Conservation (phyloP, 2,888 invertebrate species). For the Mongoloraphidia duomilia region DNA sequence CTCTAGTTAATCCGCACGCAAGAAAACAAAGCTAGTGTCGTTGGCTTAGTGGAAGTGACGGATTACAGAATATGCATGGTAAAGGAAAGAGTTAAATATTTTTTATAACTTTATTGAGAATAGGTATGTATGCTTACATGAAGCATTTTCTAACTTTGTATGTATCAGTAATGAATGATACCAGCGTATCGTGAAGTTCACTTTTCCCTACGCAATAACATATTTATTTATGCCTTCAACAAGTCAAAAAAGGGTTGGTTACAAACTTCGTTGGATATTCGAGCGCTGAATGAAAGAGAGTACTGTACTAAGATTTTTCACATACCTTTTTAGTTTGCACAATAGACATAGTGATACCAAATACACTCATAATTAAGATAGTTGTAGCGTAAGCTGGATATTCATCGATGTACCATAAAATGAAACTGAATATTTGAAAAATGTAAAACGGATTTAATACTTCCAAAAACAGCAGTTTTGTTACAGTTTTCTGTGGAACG, state of each 20-base stretch:
- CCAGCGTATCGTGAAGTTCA: no score
- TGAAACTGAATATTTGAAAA: slow-evolving; percentile 84
- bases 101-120: no score
- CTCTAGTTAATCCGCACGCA: background rate
- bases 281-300: no score
- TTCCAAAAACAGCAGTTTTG: slow-evolving; percentile 61
- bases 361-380: slow-evolving; percentile 69
- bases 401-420: slow-evolving; percentile 75
- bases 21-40: background rate
- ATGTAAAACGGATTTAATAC: slow-evolving; percentile 92
- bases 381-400: slow-evolving; percentile 82
- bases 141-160: no score
- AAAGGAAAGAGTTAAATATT: background rate
- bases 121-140: no score
- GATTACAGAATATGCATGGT: background rate
- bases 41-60: no score
- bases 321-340: slow-evolving; percentile 69
- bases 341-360: slow-evolving; percentile 69
- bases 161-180: no score
- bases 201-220: no score
- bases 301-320: background rate
- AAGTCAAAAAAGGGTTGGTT: no score
- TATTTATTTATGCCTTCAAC: background rate
- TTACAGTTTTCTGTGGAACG: slow-evolving; percentile 60
- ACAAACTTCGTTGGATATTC: no score